phyloP scores from a whole-genome alignment of 2,797 vertebrate genomes.

The Rhyacichthys aspro region DNA sequence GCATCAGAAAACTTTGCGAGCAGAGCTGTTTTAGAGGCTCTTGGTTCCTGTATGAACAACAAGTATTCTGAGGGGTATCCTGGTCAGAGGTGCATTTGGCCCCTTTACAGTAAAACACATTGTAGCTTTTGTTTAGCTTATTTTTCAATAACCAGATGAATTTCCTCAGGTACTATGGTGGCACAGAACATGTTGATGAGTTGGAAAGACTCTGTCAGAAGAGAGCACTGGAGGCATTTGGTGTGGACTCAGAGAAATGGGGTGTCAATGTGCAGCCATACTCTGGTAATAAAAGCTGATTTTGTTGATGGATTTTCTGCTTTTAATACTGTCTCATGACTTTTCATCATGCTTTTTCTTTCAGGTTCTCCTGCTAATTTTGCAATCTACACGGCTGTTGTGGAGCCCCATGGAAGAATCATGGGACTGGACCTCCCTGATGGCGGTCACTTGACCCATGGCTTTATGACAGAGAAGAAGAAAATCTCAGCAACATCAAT shows the following conservation, averaged over 20 bases:
- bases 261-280: constrained; percentile 97
- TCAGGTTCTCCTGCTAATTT: constrained; percentile 96
- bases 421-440: constrained; percentile 98
- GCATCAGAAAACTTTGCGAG: constrained; percentile 97
- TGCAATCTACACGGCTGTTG: constrained; percentile 91
- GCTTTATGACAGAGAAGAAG: constrained; percentile 99
- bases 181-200: constrained; percentile 92
- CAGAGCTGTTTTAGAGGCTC: constrained; percentile 92
- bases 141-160: neutral
- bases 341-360: constrained; percentile 9
- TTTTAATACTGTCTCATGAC: neutral
- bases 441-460: constrained; percentile 95
- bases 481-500: constrained; percentile 96
- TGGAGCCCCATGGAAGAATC: constrained; percentile 95
- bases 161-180: constrained; percentile 89
- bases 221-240: constrained; percentile 87
- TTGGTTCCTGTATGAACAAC: constrained; percentile 97
- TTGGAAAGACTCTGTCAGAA: constrained; percentile 93
- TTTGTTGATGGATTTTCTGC: neutral
- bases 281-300: constrained; percentile 81
- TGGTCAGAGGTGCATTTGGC: constrained; percentile 87
- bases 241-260: constrained; percentile 89
- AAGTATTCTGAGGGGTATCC: constrained; percentile 99
- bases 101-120: neutral
- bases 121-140: neutral